Conservation (phyloP, 2,888 invertebrate species). For the Latrodectus elegans region DNA sequence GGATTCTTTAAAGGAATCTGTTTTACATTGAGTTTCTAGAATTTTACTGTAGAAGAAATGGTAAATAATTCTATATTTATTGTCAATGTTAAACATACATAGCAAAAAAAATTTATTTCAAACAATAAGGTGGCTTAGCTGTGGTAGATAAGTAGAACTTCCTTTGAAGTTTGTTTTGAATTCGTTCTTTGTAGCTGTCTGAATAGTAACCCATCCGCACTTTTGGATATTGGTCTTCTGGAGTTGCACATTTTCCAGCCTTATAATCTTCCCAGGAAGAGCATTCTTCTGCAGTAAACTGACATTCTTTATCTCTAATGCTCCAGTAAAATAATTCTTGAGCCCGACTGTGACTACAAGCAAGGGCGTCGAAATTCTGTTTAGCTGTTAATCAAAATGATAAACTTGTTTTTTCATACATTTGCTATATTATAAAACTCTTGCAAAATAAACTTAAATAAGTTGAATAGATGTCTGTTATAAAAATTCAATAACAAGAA, state of each 20-base stretch:
- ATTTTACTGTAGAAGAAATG: too few relatives aligned
- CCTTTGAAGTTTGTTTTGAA: background rate
- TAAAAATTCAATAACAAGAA: too few relatives aligned
- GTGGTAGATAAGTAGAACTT: background rate
- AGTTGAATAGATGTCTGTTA: too few relatives aligned
- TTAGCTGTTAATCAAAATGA: background rate
- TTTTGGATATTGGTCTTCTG: background rate
- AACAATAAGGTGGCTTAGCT: background rate
- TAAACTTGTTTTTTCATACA: too few relatives aligned
- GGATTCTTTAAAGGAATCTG: too few relatives aligned
- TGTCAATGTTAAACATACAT: too few relatives aligned
- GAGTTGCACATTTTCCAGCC: background rate
- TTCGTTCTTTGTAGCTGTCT: background rate
- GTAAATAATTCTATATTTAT: too few relatives aligned
- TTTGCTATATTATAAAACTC: too few relatives aligned
- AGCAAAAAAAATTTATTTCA: background rate
- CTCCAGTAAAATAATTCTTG: background rate
- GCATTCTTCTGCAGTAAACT: background rate
- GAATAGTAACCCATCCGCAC: conserved; percentile 12
- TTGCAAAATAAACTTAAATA: too few relatives aligned
- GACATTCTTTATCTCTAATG: conserved; percentile 7
- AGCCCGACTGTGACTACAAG: conserved; percentile 4
- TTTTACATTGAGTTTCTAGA: too few relatives aligned
- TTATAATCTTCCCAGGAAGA: conserved; percentile 1
- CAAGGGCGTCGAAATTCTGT: background rate